These are phyloP conservation scores for Microplitis demolitor DNA, from an alignment of 1,140 invertebrate species.

Conservation along the genomic window DNA sequence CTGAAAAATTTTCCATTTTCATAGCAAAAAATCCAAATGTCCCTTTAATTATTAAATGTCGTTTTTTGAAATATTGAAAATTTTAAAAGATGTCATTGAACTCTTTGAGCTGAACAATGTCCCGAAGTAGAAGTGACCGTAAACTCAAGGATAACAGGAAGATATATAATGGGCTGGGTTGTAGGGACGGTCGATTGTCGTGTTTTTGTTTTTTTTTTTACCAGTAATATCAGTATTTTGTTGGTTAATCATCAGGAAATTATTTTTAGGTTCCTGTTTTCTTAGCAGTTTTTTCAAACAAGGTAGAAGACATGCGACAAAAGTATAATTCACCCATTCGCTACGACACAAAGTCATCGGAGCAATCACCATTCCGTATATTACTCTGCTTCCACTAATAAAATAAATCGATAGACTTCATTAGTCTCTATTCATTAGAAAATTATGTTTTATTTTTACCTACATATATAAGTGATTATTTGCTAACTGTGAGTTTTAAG, in stretches of 20 bases:
- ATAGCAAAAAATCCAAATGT: too few relatives aligned
- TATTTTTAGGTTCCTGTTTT: background rate
- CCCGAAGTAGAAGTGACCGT: too few relatives aligned
- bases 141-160: too few relatives aligned
- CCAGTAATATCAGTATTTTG: background rate
- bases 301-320: slow-evolving; percentile 60
- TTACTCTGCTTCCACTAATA: slow-evolving; percentile 28
- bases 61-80: too few relatives aligned
- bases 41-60: too few relatives aligned
- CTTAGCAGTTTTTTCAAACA: slow-evolving; percentile 42
- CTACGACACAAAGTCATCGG: slow-evolving; percentile 66
- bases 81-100: too few relatives aligned
- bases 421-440: slow-evolving; percentile 18
- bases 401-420: slow-evolving; percentile 15
- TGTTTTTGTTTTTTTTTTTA: background rate
- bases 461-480: background rate
- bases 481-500: too few relatives aligned
- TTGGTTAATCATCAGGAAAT: background rate
- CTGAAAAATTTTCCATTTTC: too few relatives aligned
- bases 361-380: slow-evolving; percentile 64
- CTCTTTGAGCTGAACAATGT: too few relatives aligned
- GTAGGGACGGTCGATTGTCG: too few relatives aligned
- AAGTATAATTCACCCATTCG: slow-evolving; percentile 68
- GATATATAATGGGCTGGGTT: too few relatives aligned
- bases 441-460: background rate